Evolutionary conservation across 2,888 invertebrate genomes (phyloP).

Genomic region (Lucinisca nassula): DNA sequence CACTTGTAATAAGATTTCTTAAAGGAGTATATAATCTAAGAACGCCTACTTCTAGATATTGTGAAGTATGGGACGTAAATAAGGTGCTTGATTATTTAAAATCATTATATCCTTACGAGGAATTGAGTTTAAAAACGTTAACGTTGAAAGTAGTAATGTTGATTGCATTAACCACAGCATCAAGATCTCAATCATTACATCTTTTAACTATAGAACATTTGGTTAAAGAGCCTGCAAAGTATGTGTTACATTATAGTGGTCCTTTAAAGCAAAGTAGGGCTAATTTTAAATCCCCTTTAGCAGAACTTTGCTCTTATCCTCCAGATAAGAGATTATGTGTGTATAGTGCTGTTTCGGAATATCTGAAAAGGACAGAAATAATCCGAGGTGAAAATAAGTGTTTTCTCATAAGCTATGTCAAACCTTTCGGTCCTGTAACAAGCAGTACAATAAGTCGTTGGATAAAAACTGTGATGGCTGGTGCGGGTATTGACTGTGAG

Average conservation of each 20-base stretch:
- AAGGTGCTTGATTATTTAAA: constrained; percentile 7
- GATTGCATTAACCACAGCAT: neutral
- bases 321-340: neutral
- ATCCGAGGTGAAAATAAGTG: neutral
- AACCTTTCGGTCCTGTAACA: neutral
- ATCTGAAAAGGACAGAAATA: neutral
- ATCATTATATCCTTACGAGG: no score
- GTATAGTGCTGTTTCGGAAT: neutral
- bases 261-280: neutral
- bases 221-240: neutral
- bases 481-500: neutral
- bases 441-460: neutral
- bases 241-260: neutral
- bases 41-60: neutral
- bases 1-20: constrained; percentile 24
- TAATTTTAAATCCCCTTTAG: no score
- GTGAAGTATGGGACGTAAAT: constrained; percentile 21
- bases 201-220: neutral
- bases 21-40: constrained; percentile 19
- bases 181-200: neutral
- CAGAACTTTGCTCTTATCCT: neutral
- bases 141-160: neutral
- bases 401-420: neutral
- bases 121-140: neutral
- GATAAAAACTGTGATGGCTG: neutral